Evolutionary conservation across 2,113 vertebrate genomes (phyloP), one percentile per base, ranked within the genome.

Genomic region (Atrichornis clamosus): DNA sequence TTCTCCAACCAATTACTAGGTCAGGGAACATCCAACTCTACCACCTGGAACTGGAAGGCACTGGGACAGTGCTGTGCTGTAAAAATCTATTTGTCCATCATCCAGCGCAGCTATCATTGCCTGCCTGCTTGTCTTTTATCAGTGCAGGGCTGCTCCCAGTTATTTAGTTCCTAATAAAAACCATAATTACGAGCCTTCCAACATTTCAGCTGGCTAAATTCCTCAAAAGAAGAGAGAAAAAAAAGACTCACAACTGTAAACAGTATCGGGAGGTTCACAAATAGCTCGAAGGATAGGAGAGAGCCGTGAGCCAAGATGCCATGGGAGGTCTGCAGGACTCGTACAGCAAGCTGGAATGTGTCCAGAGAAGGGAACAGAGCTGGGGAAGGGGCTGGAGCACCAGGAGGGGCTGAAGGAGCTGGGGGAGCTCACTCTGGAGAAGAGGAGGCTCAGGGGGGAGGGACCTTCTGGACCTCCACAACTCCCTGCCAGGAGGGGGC

Each of bases 91-190:
- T 55, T 78, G 77, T 69, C 41, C 42, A 16, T 49, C 73, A 84
- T 55, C 68, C 44, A 81, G 22, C 42, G 37, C 3, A 7, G 90
- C 75, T 79, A 72, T 75, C 85, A 87, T 53, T 3, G 30, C 44
- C 58, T 11, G 1, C 63, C 76, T 53, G 13, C 78, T 53, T 26
- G 42, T 59, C 35, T 92, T 90, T 62, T 64, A 78, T 49, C 80
- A 55, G 42, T 3, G 13, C 65, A 76, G 37, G 63, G 65, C 16
- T 92, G 70, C 46, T 82, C 70, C 62, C 52, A 46, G 68, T 42
- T 69, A 60, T 79, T 78, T 46, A 73, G 35, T 9, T 84, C 74
- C 72, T 78, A 87, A 90, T 50, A 84, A 94, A 78, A 67, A 73
- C 64, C 33, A 6, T 69, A 76, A 74, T 92, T 87, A 91, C 0